A percentile compares a stretch with the other conserved stretches of the same genome.
phyloP scores from a whole-genome alignment of 2,888 invertebrate species.

The Phalera bucephala region DNA sequence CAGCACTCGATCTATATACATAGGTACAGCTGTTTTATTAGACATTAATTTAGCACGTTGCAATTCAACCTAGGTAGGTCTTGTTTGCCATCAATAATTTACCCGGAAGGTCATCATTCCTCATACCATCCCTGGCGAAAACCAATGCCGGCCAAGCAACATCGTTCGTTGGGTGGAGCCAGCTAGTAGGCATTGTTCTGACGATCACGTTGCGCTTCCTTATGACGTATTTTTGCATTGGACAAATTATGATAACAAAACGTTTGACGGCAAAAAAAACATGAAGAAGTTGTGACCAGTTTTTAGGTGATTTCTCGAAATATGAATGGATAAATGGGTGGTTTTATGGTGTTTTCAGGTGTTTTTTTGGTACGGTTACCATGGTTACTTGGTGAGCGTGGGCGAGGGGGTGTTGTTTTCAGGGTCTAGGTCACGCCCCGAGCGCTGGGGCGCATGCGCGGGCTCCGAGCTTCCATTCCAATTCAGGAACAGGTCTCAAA shows the following conservation, averaged over 20 bases:
- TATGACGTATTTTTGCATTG: slow-evolving; percentile 35
- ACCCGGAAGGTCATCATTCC: slow-evolving; percentile 49
- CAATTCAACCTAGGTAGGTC: slow-evolving; percentile 32
- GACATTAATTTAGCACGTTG: slow-evolving; percentile 23
- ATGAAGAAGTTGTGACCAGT: not conserved
- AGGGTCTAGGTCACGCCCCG: slow-evolving; percentile 84
- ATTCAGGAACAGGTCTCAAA: slow-evolving; percentile 52
- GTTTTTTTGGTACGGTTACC: slow-evolving; percentile 49
- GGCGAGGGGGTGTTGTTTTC: slow-evolving; percentile 74
- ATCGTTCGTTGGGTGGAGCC: slow-evolving; percentile 63
- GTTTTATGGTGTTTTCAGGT: slow-evolving; percentile 34
- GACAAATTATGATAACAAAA: slow-evolving; percentile 2
- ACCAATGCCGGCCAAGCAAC: slow-evolving; percentile 61
- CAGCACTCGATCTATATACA: too few species aligned
- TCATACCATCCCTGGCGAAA: slow-evolving; percentile 53
- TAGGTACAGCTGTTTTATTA: slow-evolving; percentile 12
- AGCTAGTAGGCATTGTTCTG: slow-evolving; percentile 43
- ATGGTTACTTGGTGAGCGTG: slow-evolving; percentile 64
- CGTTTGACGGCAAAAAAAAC: not conserved
- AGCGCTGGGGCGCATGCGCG: slow-evolving; percentile 64
- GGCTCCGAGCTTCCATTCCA: slow-evolving; percentile 41
- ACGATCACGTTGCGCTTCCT: slow-evolving; percentile 41
- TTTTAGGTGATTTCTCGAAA: slow-evolving; percentile 5
- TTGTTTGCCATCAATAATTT: slow-evolving; percentile 54
- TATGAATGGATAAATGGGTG: slow-evolving; percentile 1